Conservation (phyloP, 2,797 vertebrate genomes). For the Echeneis naucrates region DNA sequence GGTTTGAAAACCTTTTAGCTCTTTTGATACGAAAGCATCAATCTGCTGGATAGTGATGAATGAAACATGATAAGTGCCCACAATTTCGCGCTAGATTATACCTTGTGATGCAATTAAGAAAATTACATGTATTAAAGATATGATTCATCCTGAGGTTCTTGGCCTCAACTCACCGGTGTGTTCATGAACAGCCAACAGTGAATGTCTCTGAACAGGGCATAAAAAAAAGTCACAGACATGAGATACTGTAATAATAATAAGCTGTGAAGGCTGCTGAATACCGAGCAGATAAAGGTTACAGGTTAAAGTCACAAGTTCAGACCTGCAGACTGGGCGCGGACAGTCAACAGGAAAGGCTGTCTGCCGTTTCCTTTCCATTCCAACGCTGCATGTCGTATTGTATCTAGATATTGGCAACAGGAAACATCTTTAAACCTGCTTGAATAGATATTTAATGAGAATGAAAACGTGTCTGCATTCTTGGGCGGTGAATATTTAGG, state of each 20-base stretch:
- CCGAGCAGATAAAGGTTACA: slow-evolving; percentile 8
- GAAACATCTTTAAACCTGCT: slow-evolving; percentile 4
- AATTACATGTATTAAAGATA: not conserved
- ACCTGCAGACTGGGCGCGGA: slow-evolving; percentile 33
- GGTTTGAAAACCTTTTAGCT: not conserved
- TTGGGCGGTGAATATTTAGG: no score
- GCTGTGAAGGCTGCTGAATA: not conserved
- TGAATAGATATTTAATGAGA: no score
- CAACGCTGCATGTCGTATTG: not conserved
- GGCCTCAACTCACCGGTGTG: not conserved
- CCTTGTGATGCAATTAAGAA: slow-evolving; percentile 16
- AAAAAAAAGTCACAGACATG: not conserved
- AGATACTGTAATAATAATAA: not conserved
- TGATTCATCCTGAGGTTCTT: slow-evolving; percentile 1
- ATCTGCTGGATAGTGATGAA: not conserved
- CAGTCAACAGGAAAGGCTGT: slow-evolving; percentile 23
- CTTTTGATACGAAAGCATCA: not conserved
- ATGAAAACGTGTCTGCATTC: no score
- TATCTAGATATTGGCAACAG: not conserved
- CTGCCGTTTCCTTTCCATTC: slow-evolving; percentile 10
- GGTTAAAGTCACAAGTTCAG: slow-evolving; percentile 29
- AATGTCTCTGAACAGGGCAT: not conserved
- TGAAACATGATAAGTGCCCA: not conserved
- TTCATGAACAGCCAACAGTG: not conserved
- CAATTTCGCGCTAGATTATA: slow-evolving; percentile 3